phyloP scores from a whole-genome alignment of 2,797 vertebrate species.

The Luscinia megarhynchos region DNA sequence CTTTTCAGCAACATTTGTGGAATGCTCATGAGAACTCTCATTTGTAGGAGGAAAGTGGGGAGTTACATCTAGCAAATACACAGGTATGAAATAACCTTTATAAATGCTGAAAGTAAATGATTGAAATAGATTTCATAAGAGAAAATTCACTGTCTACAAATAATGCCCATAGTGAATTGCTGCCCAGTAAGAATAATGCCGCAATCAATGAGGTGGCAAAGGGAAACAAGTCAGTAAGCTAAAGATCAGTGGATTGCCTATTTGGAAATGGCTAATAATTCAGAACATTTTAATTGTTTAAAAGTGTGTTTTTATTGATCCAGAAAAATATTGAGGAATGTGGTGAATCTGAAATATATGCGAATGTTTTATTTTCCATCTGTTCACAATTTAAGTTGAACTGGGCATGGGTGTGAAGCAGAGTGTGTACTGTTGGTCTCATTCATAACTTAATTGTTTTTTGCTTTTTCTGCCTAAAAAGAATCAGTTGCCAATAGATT shows the following conservation, averaged over 20 bases:
- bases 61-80: background rate
- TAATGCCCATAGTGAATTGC: background rate
- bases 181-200: background rate
- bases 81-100: background rate
- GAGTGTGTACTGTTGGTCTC: background rate
- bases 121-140: background rate
- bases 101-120: background rate
- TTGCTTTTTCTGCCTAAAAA: background rate
- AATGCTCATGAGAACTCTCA: background rate
- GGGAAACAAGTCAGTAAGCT: background rate
- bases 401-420: background rate
- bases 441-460: background rate
- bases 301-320: background rate
- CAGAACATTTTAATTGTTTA: background rate
- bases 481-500: background rate
- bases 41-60: background rate
- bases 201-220: background rate
- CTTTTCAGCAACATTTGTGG: background rate
- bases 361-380: background rate
- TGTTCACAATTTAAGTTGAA: background rate
- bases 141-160: background rate
- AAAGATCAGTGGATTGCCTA: background rate
- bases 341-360: background rate
- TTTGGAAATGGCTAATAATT: background rate
- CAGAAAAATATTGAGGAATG: background rate